These are phyloP conservation scores for Enteromius trimaculatus DNA, from an alignment of 2,797 vertebrate species.

Conservation along the genomic window DNA sequence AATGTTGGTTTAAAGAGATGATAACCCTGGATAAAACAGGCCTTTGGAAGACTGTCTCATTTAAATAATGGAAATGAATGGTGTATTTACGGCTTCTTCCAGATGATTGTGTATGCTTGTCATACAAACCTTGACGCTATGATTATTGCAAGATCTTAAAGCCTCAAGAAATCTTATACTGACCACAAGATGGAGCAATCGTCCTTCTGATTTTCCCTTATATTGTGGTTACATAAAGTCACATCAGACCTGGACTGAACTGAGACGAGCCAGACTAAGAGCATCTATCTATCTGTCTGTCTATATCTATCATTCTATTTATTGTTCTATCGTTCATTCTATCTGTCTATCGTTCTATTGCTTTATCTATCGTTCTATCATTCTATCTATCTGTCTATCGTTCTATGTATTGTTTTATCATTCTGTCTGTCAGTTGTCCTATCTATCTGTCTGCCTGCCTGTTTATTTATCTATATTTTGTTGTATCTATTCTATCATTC, in stretches of 20 bases:
- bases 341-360: accelerated
- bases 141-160: neutral
- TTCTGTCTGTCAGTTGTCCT: neutral
- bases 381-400: neutral
- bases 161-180: neutral
- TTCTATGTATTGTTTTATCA: neutral
- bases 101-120: neutral
- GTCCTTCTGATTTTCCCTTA: neutral
- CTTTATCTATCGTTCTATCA: neutral
- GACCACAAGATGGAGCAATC: constrained; percentile 53
- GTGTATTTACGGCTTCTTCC: neutral
- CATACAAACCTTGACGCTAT: neutral
- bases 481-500: neutral
- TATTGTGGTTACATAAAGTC: neutral
- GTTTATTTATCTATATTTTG: neutral
- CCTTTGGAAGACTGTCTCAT: neutral
- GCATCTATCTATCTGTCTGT: neutral
- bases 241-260: neutral
- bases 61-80: neutral
- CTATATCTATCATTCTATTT: neutral
- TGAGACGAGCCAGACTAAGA: neutral
- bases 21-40: neutral
- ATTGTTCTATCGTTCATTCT: neutral
- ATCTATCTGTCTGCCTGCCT: neutral
- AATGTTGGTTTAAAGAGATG: neutral